phyloP scores from a whole-genome alignment of 30 jellyfish, hydroid and myxozoan genomes.

The Aurelia aurita region DNA sequence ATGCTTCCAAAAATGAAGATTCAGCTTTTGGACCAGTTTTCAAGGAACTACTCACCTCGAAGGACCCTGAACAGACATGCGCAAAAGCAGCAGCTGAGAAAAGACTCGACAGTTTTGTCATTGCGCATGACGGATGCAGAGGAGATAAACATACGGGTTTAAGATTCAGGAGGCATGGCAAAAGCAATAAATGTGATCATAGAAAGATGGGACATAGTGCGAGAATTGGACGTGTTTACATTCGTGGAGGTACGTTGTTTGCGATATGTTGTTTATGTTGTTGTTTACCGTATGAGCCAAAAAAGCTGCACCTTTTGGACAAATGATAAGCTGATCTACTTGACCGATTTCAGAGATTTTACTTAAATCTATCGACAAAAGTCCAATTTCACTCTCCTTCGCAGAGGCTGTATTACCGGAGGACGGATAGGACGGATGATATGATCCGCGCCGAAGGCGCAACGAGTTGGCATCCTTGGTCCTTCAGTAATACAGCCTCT shows the following conservation, averaged over 20 bases:
- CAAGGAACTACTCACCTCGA: neutral
- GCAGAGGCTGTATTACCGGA: too few species aligned
- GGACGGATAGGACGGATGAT: too few species aligned
- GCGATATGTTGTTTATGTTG: too few species aligned
- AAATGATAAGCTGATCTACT: too few species aligned
- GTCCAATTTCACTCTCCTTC: too few species aligned
- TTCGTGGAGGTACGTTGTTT: constrained; percentile 42
- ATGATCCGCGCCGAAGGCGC: too few species aligned
- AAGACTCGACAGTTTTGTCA: constrained; percentile 28
- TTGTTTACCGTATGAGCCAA: too few species aligned
- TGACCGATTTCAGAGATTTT: too few species aligned
- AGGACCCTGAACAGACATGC: constrained; percentile 1
- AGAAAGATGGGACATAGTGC: neutral
- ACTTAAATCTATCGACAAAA: too few species aligned
- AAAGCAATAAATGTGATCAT: constrained; percentile 13
- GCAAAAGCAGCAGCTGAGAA: constrained; percentile 25
- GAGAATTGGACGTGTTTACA: constrained; percentile 23
- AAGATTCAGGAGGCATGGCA: constrained; percentile 41
- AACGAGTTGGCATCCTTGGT: too few species aligned
- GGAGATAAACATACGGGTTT: constrained; percentile 60
- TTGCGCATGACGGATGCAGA: constrained; percentile 49
- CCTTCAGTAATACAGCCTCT: too few species aligned
- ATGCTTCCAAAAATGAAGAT: neutral
- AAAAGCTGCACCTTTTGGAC: too few species aligned
- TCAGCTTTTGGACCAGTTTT: constrained; percentile 63